A percentile compares a stretch with the other conserved stretches of the same genome.
Conservation (phyloP, 2,797 vertebrate species). For the Synaphobranchus kaupii region DNA sequence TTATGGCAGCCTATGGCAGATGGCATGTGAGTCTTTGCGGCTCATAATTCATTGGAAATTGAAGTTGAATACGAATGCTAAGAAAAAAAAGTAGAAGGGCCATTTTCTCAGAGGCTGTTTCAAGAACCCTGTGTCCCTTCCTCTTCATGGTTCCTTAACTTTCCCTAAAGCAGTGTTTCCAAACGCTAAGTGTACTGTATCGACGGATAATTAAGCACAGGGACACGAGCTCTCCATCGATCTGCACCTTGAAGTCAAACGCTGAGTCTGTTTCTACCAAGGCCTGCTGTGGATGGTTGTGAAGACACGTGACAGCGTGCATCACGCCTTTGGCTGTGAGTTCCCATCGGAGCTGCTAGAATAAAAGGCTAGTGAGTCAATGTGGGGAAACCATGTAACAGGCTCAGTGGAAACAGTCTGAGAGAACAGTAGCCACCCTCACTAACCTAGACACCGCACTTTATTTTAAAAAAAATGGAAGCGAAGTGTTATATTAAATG, state of each 20-base stretch:
- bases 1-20: neutral
- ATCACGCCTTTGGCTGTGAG: neutral
- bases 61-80: neutral
- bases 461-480: neutral
- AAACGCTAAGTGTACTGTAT: neutral
- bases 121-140: neutral
- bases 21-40: neutral
- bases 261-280: constrained; percentile 41
- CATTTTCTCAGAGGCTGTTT: neutral
- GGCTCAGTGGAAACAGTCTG: neutral
- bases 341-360: neutral
- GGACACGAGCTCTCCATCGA: constrained; percentile 36
- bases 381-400: neutral
- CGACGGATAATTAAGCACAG: neutral
- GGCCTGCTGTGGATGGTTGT: neutral
- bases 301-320: neutral
- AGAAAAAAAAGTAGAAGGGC: neutral
- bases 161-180: neutral
- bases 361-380: neutral
- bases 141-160: neutral
- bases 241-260: constrained; percentile 47
- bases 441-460: neutral
- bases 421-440: neutral
- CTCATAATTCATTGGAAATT: neutral
- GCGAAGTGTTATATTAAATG: neutral